A percentile compares a stretch with the other conserved stretches of the same genome.
Conservation (phyloP, 2,888 invertebrate species). For the Acleris holmiana region DNA sequence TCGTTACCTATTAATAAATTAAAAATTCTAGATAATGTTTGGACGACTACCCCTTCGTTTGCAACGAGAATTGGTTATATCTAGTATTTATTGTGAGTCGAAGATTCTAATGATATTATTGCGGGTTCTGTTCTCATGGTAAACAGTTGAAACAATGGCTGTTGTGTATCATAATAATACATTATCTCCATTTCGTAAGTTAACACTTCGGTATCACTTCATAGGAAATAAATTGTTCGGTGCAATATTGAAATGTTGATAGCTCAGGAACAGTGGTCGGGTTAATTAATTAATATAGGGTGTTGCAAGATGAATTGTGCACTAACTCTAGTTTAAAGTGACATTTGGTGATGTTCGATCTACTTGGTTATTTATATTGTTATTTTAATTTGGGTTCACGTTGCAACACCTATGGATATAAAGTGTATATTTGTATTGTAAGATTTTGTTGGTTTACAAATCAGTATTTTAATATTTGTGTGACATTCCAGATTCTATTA, state of each 20-base stretch:
- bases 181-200: conserved; percentile 43
- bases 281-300: conserved; percentile 51
- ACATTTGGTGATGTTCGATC: conserved; percentile 43
- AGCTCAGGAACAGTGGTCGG: conserved; percentile 51
- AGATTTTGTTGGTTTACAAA: conserved; percentile 78
- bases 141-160: conserved; percentile 49
- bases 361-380: conserved; percentile 43
- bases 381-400: conserved; percentile 55
- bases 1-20: conserved; percentile 69
- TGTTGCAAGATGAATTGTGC: conserved; percentile 71
- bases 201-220: conserved; percentile 33
- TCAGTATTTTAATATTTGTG: conserved; percentile 81
- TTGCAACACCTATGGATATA: conserved; percentile 66
- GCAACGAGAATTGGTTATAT: conserved; percentile 56
- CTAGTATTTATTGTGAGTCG: conserved; percentile 20
- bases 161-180: conserved; percentile 68
- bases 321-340: conserved; percentile 42
- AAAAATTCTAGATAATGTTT: conserved; percentile 58
- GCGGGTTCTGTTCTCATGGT: conserved; percentile 13
- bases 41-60: conserved; percentile 59
- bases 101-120: background rate
- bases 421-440: conserved; percentile 71
- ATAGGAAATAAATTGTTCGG: conserved; percentile 57
- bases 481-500: conserved; percentile 81
- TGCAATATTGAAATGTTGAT: conserved; percentile 69